These are phyloP conservation scores for Xylota segnis DNA, from an alignment of 2,888 invertebrate genomes.

Conservation along the genomic window DNA sequence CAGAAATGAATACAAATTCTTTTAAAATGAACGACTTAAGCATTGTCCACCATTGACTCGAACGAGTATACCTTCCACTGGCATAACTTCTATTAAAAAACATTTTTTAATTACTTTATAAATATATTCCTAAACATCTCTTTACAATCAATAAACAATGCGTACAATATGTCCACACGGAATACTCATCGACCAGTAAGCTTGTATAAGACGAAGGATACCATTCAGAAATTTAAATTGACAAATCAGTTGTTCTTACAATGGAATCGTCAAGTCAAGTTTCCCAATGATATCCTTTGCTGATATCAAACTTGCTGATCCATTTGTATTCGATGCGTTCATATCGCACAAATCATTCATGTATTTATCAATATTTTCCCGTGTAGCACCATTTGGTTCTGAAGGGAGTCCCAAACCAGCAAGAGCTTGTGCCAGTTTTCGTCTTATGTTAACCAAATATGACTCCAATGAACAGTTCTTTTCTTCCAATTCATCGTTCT, in stretches of 20 bases:
- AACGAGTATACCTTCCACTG: no score
- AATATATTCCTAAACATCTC: no score
- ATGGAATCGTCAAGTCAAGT: conserved; percentile 87
- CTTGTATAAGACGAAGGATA: background rate
- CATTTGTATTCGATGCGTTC: conserved; percentile 88
- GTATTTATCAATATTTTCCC: conserved; percentile 94
- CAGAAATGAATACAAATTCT: no score
- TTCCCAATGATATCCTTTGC: conserved; percentile 92
- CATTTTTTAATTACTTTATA: no score
- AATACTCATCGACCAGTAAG: no score
- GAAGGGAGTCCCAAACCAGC: conserved; percentile 89
- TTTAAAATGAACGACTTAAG: no score
- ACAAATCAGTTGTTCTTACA: conserved; percentile 47
- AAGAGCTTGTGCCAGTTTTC: conserved; percentile 90
- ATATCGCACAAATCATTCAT: conserved; percentile 92
- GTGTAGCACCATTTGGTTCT: conserved; percentile 91
- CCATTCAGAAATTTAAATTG: no score
- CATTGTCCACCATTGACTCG: no score
- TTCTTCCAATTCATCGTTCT: conserved; percentile 93
- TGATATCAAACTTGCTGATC: conserved; percentile 87
- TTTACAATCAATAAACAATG: no score
- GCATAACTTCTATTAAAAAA: no score
- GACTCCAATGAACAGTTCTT: conserved; percentile 92
- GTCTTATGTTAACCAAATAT: conserved; percentile 92
- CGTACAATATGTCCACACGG: no score